These are phyloP conservation scores for Lagodon rhomboides DNA, from an alignment of 2,797 vertebrate species.

Conservation along the genomic window DNA sequence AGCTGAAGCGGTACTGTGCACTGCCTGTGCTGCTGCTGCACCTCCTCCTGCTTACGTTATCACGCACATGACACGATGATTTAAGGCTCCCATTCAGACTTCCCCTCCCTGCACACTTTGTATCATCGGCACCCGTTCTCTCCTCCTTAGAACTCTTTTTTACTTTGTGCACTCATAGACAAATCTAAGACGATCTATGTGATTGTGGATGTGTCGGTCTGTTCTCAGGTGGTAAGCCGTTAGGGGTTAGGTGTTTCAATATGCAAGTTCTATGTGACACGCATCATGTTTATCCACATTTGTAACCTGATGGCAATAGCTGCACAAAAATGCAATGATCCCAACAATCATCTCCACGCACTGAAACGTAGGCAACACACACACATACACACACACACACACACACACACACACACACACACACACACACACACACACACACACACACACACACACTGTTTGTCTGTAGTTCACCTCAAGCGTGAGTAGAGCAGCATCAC, in stretches of 20 bases:
- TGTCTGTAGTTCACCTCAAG: slow-evolving; percentile 15
- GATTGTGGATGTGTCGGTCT: slow-evolving; percentile 13
- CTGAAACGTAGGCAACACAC: slow-evolving; percentile 5
- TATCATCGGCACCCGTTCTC: slow-evolving; percentile 24
- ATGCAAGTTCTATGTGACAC: slow-evolving; percentile 72
- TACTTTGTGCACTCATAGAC: slow-evolving; percentile 41
- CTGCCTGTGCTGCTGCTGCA: background rate
- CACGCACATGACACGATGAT: slow-evolving; percentile 2
- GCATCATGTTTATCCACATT: slow-evolving; percentile 45
- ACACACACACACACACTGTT: slow-evolving; percentile 12
- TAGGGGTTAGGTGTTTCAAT: slow-evolving; percentile 46
- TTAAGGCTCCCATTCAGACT: slow-evolving; percentile 10
- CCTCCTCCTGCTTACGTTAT: slow-evolving; percentile 20
- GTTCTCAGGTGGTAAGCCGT: slow-evolving; percentile 62
- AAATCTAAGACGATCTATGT: slow-evolving; percentile 19
- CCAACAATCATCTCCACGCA: slow-evolving; percentile 15
- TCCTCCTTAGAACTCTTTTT: background rate
- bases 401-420: slow-evolving; percentile 11
- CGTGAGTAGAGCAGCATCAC: slow-evolving; percentile 18
- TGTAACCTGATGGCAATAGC: slow-evolving; percentile 66
- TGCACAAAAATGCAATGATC: slow-evolving; percentile 71
- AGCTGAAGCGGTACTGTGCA: slow-evolving; percentile 21
- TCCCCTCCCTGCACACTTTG: slow-evolving; percentile 24
- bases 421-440: slow-evolving; percentile 12
- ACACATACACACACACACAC: slow-evolving; percentile 19